Base-by-base conservation (phyloP, 2,797 vertebrate species). In the Onychomys torridus region DNA sequence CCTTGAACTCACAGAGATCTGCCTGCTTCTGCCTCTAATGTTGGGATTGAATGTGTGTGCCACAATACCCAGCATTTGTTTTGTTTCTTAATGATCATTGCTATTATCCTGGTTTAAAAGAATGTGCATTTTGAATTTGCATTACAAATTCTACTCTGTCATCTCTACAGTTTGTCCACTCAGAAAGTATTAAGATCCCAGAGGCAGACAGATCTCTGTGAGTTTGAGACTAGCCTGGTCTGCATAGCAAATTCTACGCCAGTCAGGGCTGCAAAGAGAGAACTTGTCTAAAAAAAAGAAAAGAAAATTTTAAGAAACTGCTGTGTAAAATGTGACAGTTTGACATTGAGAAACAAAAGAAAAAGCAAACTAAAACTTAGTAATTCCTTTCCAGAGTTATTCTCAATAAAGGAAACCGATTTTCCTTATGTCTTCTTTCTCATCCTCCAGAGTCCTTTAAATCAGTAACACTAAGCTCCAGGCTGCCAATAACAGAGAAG, bases 311-410 rank as follows among this genome's bases (percentile, higher is more conserved):
- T 95, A 59, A 82, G 79, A 73, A 76, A 71, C 87, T 93, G 13
- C 67, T 78, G 0, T 65, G 43, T 78, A 67, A 23, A 75, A 81
- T 82, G 52, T 67, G n/a, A 93, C 40, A 91, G 21, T 76, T 40
- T 91, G 37, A 89, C 25, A 49, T 6, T 49, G 14, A 95, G 9
- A n/a, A 59, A 43, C 19, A 65, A 85, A 85, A 89, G 23, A 79
- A 96, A 81, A 89, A 86, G 27, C n/a, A 81, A 57, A 73, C 4
- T 67, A 52, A n/a, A 94, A 88, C 29, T 25, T 40, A 83, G 29
- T 75, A 90, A 19, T 91, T 96, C 27, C 75, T 79, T 89, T 90
- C 32, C 63, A 83, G 1, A 75, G 85, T 92, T 82, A 46, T 90
- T 90, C 82, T 95, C 63, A 52, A 4, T 73, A 52, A 69, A 92